Percentiles rank a stretch among this genome's conserved stretches.
Conservation (phyloP, 1,140 invertebrate species). For the Aphelenchoides besseyi region DNA sequence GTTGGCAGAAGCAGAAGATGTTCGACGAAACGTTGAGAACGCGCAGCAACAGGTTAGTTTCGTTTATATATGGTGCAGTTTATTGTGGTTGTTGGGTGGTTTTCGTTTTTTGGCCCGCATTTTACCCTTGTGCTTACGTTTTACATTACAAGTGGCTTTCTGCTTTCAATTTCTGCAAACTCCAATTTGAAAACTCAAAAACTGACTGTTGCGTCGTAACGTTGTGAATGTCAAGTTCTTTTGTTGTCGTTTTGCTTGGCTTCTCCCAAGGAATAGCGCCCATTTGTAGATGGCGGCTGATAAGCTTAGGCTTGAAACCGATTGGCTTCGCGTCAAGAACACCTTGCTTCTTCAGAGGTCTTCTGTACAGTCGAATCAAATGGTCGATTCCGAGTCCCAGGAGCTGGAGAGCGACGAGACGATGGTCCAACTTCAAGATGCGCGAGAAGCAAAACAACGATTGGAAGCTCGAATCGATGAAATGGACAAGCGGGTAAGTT, state of each 20-base stretch:
- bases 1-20: not conserved
- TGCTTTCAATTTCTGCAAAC: not conserved
- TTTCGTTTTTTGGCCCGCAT: not conserved
- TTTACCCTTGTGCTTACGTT: not conserved
- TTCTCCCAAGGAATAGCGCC: not conserved
- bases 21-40: not conserved
- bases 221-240: not conserved
- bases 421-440: conserved; percentile 5
- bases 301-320: not conserved
- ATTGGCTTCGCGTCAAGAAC: not conserved
- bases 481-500: conserved; percentile 37
- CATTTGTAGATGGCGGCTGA: not conserved
- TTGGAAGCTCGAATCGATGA: conserved; percentile 29
- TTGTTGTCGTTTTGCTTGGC: conserved; percentile 1
- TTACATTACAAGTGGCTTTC: not conserved
- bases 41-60: conserved; percentile 6
- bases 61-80: not conserved
- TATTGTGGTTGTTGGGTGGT: not conserved
- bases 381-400: not conserved
- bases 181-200: not conserved
- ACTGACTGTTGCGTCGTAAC: too few species aligned
- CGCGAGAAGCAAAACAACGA: conserved; percentile 28
- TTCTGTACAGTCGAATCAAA: not conserved
- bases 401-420: conserved; percentile 11
- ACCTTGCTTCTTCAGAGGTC: not conserved